Percentiles rank a stretch among this genome's conserved stretches.
Evolutionary conservation across 2,888 invertebrate species (phyloP).

Genomic region (Lasioglossum calceatum): DNA sequence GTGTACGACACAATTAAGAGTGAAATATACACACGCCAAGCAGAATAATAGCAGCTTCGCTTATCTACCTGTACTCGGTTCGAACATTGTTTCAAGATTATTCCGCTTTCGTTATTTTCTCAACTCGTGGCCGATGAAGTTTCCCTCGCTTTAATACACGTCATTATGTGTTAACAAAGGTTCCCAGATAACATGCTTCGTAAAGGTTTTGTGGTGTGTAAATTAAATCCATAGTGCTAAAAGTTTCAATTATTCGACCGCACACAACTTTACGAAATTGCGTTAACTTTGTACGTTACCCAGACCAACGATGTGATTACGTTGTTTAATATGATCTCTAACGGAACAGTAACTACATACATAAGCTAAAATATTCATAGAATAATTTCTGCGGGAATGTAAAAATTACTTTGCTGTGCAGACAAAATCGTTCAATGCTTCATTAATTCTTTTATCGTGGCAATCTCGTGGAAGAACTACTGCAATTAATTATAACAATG

Average conservation of each 20-base stretch:
- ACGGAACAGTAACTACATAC: background rate
- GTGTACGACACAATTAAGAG: conserved; percentile 38
- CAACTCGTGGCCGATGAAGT: background rate
- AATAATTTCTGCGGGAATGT: too few relatives aligned
- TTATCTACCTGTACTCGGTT: conserved; percentile 24
- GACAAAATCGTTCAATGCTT: too few relatives aligned
- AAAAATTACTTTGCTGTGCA: too few relatives aligned
- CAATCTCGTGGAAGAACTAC: too few relatives aligned
- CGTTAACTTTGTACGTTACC: background rate
- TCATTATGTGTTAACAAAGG: background rate
- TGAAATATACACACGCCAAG: conserved; percentile 31
- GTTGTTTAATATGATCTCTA: background rate
- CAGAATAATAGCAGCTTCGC: conserved; percentile 31
- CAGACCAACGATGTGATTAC: background rate
- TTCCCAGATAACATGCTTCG: background rate
- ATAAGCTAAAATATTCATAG: background rate
- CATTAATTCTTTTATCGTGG: too few relatives aligned
- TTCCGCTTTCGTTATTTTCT: conserved; percentile 19
- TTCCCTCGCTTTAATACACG: conserved; percentile 13
- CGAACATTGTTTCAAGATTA: conserved; percentile 32
- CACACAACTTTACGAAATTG: background rate
- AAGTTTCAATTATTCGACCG: conserved; percentile 2
- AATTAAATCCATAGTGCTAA: conserved; percentile 11
- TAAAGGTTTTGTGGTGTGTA: background rate
- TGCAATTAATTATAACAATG: too few relatives aligned